phyloP scores from a whole-genome alignment of 2,113 vertebrate genomes.

The Lipophrys pholis region DNA sequence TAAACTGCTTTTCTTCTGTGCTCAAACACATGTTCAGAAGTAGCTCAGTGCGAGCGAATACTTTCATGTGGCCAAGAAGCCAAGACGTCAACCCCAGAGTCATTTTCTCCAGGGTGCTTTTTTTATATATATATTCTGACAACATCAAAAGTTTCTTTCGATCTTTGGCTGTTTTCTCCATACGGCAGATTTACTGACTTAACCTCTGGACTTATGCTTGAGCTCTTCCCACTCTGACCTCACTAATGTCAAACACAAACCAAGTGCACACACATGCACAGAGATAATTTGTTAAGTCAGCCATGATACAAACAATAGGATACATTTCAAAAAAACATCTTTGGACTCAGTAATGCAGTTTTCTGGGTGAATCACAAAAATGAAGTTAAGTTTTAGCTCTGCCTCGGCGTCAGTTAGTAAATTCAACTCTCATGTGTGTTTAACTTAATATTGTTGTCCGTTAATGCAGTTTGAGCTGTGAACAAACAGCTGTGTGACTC shows the following conservation, averaged over 20 bases:
- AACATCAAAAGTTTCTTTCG: constrained; percentile 33
- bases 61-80: constrained; percentile 64
- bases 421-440: background rate
- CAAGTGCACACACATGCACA: constrained; percentile 10
- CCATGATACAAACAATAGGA: too few relatives aligned
- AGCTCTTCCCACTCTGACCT: constrained; percentile 34
- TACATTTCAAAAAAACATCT: too few relatives aligned
- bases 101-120: constrained; percentile 27
- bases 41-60: constrained; percentile 1
- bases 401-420: background rate
- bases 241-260: constrained; percentile 30
- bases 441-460: background rate
- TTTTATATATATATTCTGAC: constrained; percentile 49
- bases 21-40: constrained; percentile 32
- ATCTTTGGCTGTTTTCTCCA: constrained; percentile 14
- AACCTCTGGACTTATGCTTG: constrained; percentile 23
- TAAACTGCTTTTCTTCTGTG: constrained; percentile 9
- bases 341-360: constrained; percentile 10
- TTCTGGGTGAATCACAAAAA: constrained; percentile 9
- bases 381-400: constrained; percentile 16
- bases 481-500: background rate
- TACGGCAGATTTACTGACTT: constrained; percentile 42
- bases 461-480: background rate
- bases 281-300: too few relatives aligned
- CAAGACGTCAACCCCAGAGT: constrained; percentile 43